phyloP scores from a whole-genome alignment of 2,888 invertebrate genomes.

The Drosophila borealis region DNA sequence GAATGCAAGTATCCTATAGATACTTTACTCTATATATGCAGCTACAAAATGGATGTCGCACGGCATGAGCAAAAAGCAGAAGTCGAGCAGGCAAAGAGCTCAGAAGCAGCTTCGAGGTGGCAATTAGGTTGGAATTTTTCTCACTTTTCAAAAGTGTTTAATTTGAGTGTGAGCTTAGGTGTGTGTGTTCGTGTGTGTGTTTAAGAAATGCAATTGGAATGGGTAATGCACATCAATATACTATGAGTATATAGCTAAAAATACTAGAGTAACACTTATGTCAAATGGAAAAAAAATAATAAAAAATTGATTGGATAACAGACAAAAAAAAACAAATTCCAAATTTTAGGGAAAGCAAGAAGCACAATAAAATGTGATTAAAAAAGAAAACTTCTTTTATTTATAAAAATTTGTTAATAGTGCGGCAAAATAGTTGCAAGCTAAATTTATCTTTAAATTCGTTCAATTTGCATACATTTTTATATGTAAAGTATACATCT shows the following conservation, averaged over 20 bases:
- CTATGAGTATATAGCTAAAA: background rate
- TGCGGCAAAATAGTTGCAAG: too few relatives aligned
- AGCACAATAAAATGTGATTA: too few relatives aligned
- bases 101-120: slow-evolving; percentile 31
- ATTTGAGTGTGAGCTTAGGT: slow-evolving; percentile 23
- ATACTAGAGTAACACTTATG: background rate
- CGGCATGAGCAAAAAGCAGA: slow-evolving; percentile 23
- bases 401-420: too few relatives aligned
- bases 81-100: slow-evolving; percentile 15
- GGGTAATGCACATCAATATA: background rate
- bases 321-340: too few relatives aligned
- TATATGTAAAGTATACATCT: too few relatives aligned
- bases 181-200: background rate
- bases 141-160: slow-evolving; percentile 33
- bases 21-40: slow-evolving; percentile 16
- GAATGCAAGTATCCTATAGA: slow-evolving; percentile 47
- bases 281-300: too few relatives aligned
- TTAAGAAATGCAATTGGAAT: slow-evolving; percentile 2
- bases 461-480: too few relatives aligned
- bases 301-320: too few relatives aligned
- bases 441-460: too few relatives aligned
- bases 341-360: too few relatives aligned
- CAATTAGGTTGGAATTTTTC: slow-evolving; percentile 48
- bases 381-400: too few relatives aligned
- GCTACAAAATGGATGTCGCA: slow-evolving; percentile 9